phyloP scores from a whole-genome alignment of 2,888 invertebrate genomes.

The Zygothrica quintamaculata region DNA sequence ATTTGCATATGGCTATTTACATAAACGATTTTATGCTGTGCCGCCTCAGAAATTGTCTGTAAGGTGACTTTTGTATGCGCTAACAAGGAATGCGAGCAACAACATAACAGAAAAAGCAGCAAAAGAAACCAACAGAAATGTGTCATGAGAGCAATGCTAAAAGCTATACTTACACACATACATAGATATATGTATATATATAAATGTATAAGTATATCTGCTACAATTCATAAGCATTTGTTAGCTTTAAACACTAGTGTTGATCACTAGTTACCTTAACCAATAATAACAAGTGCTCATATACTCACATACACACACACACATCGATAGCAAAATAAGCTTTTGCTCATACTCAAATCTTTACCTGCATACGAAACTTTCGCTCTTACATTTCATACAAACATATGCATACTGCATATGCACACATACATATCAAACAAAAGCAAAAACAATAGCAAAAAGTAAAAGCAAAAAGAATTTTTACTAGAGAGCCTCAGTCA shows the following conservation, averaged over 20 bases:
- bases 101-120: constrained; percentile 5
- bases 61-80: constrained; percentile 39
- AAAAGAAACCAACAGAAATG: not conserved
- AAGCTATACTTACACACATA: constrained; percentile 17
- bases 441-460: no score
- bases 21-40: constrained; percentile 73
- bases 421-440: not conserved
- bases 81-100: constrained; percentile 26
- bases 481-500: not conserved
- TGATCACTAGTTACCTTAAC: constrained; percentile 41
- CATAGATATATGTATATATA: not conserved
- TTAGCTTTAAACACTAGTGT: constrained; percentile 38
- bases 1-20: constrained; percentile 55
- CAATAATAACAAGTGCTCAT: constrained; percentile 39
- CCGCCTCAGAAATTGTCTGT: constrained; percentile 43
- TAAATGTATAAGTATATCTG: constrained; percentile 1
- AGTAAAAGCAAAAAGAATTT: no score
- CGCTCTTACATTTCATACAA: not conserved
- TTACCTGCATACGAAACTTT: not conserved
- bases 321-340: not conserved
- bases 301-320: constrained; percentile 1
- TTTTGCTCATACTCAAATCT: no score
- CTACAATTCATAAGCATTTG: constrained; percentile 37
- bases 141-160: constrained; percentile 5
- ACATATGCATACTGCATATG: not conserved